These are phyloP conservation scores for Mobula birostris DNA, from an alignment of 2,113 vertebrate species.

Conservation along the genomic window DNA sequence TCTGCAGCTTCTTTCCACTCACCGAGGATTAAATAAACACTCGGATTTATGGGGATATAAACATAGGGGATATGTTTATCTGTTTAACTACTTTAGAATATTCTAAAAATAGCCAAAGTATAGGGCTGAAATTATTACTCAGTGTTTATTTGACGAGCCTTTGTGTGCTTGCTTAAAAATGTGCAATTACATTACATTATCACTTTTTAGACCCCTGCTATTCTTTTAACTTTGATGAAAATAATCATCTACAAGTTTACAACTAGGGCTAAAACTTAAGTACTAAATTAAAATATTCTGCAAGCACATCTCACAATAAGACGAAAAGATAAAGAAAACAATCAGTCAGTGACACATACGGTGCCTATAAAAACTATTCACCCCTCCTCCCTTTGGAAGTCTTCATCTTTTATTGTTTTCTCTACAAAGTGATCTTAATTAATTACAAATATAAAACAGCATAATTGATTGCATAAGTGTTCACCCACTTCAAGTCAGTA, in stretches of 20 bases:
- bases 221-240: neutral
- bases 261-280: neutral
- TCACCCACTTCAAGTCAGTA: too few species aligned
- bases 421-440: too few species aligned
- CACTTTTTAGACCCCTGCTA: neutral
- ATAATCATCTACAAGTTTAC: neutral
- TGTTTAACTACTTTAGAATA: neutral
- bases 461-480: too few species aligned
- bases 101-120: neutral
- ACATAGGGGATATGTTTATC: neutral
- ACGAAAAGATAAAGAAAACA: neutral
- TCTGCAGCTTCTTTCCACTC: too few species aligned
- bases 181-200: neutral
- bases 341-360: neutral
- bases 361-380: too few species aligned
- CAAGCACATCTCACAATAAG: neutral
- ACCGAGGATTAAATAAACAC: neutral
- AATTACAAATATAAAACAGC: too few species aligned
- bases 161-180: neutral
- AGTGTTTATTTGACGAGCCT: neutral
- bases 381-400: too few species aligned
- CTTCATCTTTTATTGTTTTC: too few species aligned
- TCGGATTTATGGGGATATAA: neutral
- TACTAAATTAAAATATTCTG: neutral
- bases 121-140: neutral